Base-by-base conservation (phyloP, 2,888 invertebrate species). In the Agrotis exclamationis region DNA sequence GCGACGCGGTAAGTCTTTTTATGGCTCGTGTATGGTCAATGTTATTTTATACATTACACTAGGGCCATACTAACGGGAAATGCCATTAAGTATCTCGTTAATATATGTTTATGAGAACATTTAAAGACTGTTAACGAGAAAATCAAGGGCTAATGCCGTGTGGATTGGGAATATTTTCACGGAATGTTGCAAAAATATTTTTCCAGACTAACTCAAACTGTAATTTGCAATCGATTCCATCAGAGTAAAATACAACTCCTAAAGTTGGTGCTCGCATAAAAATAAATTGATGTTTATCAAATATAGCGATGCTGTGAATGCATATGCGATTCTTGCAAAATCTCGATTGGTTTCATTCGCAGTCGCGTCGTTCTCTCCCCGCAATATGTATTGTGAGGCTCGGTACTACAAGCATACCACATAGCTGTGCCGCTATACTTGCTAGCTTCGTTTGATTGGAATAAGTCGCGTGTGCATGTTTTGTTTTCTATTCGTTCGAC, bases 181-280 rank as follows among this genome's bases (percentile, higher is more conserved):
- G 0, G 16, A 18, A 50, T 33, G 16, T 50, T 16, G 3, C 20
- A 47, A 58, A 11, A 57, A 3, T n/a, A n/a, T n/a, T 24, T 16
- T 33, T 13, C 20, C 60, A 20, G 48, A 45, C 45, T 60, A 59
- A 56, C 51, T 50, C 2, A 50, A 50, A 67, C 33, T 28, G 56
- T 53, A 45, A 64, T 80, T 81, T 73, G 80, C 69, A 67, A 74
- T 56, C 28, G 54, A 70, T 73, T 62, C 63, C 33, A 50, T 51
- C 24, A 16, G 11, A 48, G 14, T 62, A 68, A 70, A 56, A 60
- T n/a, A 33, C 63, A 70, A 59, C 33, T 50, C 14, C 39, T 56
- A 57, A 57, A 66, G 56, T 70, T 75, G 56, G 33, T 47, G 59
- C 50, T 75, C 73, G 71, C 11, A 39, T 83, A 79, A 84, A 77